Conservation (phyloP, 2,797 vertebrate species). For the Sebastes matsubarae region DNA sequence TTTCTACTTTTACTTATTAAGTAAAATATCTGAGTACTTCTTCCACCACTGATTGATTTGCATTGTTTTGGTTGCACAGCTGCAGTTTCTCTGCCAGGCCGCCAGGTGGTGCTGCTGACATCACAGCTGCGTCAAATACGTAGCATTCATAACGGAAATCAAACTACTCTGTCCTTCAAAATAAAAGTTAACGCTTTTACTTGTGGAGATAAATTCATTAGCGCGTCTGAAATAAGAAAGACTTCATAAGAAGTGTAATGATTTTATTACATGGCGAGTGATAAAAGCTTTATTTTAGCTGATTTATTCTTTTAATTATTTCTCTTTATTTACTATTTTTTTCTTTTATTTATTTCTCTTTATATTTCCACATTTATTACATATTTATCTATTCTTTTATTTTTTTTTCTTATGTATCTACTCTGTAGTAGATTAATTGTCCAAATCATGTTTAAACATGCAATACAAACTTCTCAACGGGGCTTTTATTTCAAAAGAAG, state of each 20-base stretch:
- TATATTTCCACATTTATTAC: no score
- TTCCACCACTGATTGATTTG: not conserved
- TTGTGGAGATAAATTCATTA: accelerated
- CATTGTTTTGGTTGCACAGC: not conserved
- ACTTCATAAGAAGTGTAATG: accelerated
- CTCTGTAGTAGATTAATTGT: no score
- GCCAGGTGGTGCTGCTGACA: conserved; percentile 5
- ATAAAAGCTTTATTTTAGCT: not conserved
- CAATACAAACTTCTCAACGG: no score
- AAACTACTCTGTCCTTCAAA: not conserved
- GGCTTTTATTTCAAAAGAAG: accelerated
- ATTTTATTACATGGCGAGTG: accelerated
- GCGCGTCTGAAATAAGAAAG: accelerated
- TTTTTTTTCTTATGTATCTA: no score
- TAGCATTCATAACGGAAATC: not conserved
- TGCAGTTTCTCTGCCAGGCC: conserved; percentile 4
- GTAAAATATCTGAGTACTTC: no score
- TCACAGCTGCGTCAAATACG: not conserved
- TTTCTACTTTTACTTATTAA: not conserved
- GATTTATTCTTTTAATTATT: no score
- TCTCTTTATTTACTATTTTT: no score
- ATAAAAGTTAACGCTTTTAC: not conserved
- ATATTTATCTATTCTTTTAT: no score
- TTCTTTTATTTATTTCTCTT: no score
- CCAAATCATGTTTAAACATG: no score